Percentiles rank a stretch among this genome's conserved stretches.
Evolutionary conservation across 1,140 invertebrate species (phyloP).

Genomic region (Dendroctonus ponderosae): DNA sequence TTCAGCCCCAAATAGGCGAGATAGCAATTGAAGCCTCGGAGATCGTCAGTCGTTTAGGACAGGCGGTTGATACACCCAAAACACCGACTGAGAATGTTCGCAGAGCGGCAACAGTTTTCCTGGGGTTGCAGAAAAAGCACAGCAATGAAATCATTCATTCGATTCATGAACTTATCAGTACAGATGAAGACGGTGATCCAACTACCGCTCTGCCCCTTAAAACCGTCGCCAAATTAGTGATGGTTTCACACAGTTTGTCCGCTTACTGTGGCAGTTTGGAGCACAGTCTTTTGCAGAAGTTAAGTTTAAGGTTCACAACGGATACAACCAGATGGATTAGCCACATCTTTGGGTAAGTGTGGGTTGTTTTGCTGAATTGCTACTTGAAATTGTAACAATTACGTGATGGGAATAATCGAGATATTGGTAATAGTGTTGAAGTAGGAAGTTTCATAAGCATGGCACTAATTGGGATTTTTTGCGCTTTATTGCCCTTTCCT

Average conservation of each 20-base stretch:
- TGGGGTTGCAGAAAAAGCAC: slow-evolving; percentile 46
- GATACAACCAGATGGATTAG: slow-evolving; percentile 78
- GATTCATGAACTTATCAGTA: slow-evolving; percentile 48
- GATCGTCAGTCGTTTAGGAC: slow-evolving; percentile 49
- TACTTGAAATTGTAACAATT: not conserved
- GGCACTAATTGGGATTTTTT: too few relatives aligned
- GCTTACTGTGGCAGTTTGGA: slow-evolving; percentile 73
- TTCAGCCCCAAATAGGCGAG: slow-evolving; percentile 46
- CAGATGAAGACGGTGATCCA: slow-evolving; percentile 54
- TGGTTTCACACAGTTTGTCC: slow-evolving; percentile 71
- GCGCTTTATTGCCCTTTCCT: too few relatives aligned
- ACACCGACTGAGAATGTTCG: slow-evolving; percentile 33
- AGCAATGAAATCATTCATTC: slow-evolving; percentile 47
- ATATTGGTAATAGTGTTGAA: too few relatives aligned
- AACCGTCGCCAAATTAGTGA: slow-evolving; percentile 63
- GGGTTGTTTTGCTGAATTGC: not conserved
- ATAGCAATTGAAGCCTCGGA: slow-evolving; percentile 51
- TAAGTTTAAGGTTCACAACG: slow-evolving; percentile 68
- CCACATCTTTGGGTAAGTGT: slow-evolving; percentile 70
- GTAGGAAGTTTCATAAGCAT: too few relatives aligned
- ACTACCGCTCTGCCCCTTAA: slow-evolving; percentile 56
- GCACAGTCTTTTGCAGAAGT: slow-evolving; percentile 64
- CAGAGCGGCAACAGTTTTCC: slow-evolving; percentile 43
- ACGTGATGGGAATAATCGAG: not conserved
- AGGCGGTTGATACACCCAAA: slow-evolving; percentile 44